phyloP scores from a whole-genome alignment of 2,888 invertebrate species.

The Tyria jacobaeae region DNA sequence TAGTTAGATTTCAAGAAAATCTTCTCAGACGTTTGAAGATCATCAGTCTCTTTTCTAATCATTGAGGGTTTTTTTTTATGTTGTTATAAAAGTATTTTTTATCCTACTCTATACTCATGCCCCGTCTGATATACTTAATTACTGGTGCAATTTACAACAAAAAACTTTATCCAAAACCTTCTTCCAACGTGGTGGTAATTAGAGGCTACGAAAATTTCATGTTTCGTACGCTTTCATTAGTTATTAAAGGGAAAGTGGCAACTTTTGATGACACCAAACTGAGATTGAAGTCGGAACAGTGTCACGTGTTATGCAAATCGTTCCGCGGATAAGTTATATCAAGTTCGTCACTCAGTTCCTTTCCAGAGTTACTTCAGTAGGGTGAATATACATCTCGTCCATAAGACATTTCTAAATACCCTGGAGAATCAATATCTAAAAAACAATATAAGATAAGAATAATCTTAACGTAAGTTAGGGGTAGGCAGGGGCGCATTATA shows the following conservation, averaged over 20 bases:
- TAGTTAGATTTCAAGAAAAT: no score
- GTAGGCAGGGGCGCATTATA: no score
- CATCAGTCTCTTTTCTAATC: no score
- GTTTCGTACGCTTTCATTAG: conserved; percentile 29
- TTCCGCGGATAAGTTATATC: conserved; percentile 56
- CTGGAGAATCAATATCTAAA: background rate
- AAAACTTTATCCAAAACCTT: conserved; percentile 2
- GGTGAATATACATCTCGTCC: conserved; percentile 7
- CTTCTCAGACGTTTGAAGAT: no score
- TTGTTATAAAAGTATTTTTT: no score
- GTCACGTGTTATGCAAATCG: conserved; percentile 65
- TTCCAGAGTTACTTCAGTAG: conserved; percentile 39
- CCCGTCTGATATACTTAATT: no score
- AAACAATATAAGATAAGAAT: no score
- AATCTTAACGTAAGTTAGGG: no score
- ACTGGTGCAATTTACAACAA: background rate
- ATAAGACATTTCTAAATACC: background rate
- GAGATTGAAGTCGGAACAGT: conserved; percentile 41
- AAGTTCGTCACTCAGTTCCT: conserved; percentile 52
- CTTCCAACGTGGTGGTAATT: background rate
- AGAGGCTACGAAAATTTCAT: background rate
- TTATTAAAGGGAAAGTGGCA: conserved; percentile 36
- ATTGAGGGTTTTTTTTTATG: no score
- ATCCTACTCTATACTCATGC: no score
- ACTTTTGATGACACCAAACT: conserved; percentile 31